phyloP scores from a whole-genome alignment of 92 coral and sea anemone species.

The Porites cylindrica region DNA sequence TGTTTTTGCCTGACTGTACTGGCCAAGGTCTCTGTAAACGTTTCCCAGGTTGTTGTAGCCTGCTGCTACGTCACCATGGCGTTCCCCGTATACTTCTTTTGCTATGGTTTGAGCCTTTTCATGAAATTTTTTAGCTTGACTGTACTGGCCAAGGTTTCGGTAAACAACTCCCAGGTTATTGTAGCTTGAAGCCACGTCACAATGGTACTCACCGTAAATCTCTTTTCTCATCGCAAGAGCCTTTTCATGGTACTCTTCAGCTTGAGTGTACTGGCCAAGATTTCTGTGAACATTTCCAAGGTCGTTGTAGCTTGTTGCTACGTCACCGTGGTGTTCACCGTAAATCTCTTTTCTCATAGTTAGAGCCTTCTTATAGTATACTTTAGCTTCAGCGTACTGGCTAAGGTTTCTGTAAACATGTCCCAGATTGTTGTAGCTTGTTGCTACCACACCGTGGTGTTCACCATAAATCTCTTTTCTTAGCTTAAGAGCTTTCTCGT shows the following conservation, averaged over 20 bases:
- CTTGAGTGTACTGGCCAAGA: constrained; percentile 4
- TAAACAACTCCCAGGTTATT: constrained; percentile 33
- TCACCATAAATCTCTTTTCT: background rate
- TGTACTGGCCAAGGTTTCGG: background rate
- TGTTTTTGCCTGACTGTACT: background rate
- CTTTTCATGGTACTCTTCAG: constrained; percentile 9
- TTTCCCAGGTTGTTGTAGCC: background rate
- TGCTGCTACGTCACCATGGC: background rate
- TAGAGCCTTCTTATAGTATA: too few species aligned
- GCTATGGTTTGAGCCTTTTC: background rate
- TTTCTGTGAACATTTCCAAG: constrained; percentile 16
- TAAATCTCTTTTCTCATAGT: background rate
- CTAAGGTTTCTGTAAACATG: background rate
- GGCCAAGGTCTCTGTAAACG: background rate
- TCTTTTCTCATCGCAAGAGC: constrained; percentile 17
- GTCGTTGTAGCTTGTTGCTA: constrained; percentile 19
- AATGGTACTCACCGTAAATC: constrained; percentile 3
- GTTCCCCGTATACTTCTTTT: background rate
- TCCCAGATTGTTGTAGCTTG: background rate
- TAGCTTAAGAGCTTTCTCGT: background rate
- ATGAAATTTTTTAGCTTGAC: background rate
- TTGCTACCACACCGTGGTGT: background rate
- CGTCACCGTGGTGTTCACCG: background rate
- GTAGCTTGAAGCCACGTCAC: constrained; percentile 11
- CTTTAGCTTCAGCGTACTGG: background rate